Conservation (phyloP, 2,888 invertebrate species). For the Cephalotes varians region DNA sequence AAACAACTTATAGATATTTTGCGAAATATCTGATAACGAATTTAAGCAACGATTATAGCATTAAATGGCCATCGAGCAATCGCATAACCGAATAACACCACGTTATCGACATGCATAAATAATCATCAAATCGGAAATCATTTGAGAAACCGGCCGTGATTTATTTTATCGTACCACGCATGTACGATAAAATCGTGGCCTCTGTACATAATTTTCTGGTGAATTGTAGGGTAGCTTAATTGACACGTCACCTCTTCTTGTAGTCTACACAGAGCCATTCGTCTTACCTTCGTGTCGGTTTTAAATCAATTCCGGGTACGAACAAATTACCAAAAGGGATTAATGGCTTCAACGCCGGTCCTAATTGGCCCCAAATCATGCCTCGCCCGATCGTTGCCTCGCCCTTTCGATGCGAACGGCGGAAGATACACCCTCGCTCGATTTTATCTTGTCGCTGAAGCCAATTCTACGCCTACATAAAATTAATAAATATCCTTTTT, state of each 20-base stretch:
- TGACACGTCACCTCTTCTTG: constrained; percentile 76
- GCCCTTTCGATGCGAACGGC: constrained; percentile 59
- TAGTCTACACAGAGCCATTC: constrained; percentile 63
- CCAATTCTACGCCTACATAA: constrained; percentile 68
- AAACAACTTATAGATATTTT: not conserved
- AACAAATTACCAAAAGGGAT: constrained; percentile 76
- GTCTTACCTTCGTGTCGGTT: constrained; percentile 75
- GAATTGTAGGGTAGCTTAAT: constrained; percentile 75
- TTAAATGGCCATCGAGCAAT: constrained; percentile 37
- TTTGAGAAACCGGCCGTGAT: constrained; percentile 59
- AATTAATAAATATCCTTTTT: constrained; percentile 69
- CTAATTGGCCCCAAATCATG: constrained; percentile 74
- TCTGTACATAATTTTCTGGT: constrained; percentile 64
- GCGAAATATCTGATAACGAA: not conserved
- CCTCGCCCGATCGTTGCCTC: constrained; percentile 54
- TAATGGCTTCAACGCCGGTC: constrained; percentile 73
- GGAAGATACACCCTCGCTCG: constrained; percentile 60
- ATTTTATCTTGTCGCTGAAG: constrained; percentile 64
- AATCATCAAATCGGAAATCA: constrained; percentile 63
- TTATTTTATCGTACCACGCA: constrained; percentile 69
- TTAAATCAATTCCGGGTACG: constrained; percentile 76
- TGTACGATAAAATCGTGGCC: constrained; percentile 28
- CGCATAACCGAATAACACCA: not conserved
- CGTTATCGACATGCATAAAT: constrained; percentile 61
- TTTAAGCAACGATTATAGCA: constrained; percentile 23